A percentile compares a stretch with the other conserved stretches of the same genome.
phyloP scores from a whole-genome alignment of 2,797 vertebrate species.

The Chelonia mydas region DNA sequence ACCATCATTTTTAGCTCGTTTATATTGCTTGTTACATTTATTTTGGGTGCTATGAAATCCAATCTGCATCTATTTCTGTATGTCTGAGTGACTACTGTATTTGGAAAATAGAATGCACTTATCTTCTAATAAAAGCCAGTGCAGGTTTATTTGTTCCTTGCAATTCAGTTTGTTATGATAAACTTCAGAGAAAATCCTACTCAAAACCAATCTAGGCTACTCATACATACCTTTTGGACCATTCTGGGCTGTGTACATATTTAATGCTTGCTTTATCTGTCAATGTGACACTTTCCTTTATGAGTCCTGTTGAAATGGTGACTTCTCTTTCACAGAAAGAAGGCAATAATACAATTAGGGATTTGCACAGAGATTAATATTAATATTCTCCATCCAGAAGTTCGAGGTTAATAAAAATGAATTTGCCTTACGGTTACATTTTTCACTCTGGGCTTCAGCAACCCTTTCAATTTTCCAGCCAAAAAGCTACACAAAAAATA shows the following conservation, averaged over 20 bases:
- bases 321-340: neutral
- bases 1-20: neutral
- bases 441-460: neutral
- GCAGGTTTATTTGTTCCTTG: neutral
- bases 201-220: neutral
- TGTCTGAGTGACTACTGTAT: neutral
- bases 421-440: neutral
- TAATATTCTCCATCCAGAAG: neutral
- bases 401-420: neutral
- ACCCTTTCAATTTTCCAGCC: neutral
- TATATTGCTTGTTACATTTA: neutral
- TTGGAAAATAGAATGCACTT: neutral
- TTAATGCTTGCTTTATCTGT: neutral
- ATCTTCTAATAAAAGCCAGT: neutral
- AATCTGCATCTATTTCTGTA: neutral
- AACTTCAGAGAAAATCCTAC: neutral
- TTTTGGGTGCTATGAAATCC: neutral
- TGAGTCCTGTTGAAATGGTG: accelerated
- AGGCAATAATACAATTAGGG: neutral
- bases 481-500: neutral
- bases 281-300: neutral
- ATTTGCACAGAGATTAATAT: neutral
- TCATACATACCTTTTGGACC: neutral
- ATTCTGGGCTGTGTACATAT: accelerated
- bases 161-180: neutral